These are phyloP conservation scores for Ommatoiulus sabulosus DNA, from an alignment of 2,888 invertebrate genomes.

Conservation along the genomic window DNA sequence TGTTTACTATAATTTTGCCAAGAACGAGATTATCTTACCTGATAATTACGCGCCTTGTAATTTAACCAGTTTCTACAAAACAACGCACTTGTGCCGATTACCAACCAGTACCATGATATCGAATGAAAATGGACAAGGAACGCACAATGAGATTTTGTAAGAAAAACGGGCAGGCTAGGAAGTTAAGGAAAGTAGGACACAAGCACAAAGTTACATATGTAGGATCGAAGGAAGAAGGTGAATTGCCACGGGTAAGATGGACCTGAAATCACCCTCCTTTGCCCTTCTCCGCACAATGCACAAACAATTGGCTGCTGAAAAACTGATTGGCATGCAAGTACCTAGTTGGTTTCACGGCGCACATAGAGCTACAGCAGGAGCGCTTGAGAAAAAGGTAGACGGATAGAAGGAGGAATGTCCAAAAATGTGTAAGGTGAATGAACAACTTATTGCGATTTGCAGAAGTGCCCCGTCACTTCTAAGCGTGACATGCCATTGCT, in stretches of 20 bases:
- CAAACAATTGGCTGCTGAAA: neutral
- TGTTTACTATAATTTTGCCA: constrained; percentile 3
- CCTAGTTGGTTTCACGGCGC: neutral
- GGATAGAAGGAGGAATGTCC: too few species aligned
- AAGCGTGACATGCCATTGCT: too few species aligned
- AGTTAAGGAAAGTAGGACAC: constrained; percentile 19
- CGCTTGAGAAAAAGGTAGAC: too few species aligned
- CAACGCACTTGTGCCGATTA: neutral
- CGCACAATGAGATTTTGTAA: neutral
- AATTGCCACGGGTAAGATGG: constrained; percentile 20
- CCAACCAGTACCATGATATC: neutral
- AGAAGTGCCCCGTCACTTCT: too few species aligned
- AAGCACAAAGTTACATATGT: neutral
- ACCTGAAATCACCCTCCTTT: neutral
- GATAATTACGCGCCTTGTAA: constrained; percentile 20
- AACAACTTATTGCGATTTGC: too few species aligned
- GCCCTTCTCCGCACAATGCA: neutral
- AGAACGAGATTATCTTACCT: constrained; percentile 22
- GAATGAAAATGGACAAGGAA: neutral
- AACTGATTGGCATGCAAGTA: neutral
- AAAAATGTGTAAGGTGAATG: too few species aligned
- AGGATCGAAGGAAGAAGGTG: neutral
- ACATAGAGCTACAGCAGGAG: too few species aligned
- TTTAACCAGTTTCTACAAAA: constrained; percentile 25
- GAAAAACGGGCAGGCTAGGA: neutral